phyloP scores from a whole-genome alignment of 2,888 invertebrate genomes.

The Prosapia bicincta region DNA sequence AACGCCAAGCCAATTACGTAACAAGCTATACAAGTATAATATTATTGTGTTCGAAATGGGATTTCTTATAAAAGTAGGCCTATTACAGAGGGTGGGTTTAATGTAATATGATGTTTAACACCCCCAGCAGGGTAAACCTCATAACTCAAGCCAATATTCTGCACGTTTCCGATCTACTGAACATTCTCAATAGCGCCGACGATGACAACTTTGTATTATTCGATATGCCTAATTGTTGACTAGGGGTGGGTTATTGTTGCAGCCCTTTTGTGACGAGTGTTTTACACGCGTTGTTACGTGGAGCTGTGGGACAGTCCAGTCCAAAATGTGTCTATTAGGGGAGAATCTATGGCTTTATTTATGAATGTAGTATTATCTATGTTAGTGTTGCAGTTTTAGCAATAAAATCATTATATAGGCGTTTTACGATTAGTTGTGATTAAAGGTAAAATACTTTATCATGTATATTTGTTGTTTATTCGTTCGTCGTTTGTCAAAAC shows the following conservation, averaged over 20 bases:
- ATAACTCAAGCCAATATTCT: not conserved
- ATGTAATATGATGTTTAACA: not conserved
- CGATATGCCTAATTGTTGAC: conserved; percentile 28
- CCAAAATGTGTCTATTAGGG: not conserved
- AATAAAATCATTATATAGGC: too few species aligned
- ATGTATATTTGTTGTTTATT: too few species aligned
- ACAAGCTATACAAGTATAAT: not conserved
- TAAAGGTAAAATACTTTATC: too few species aligned
- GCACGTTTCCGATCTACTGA: not conserved
- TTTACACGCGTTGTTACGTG: not conserved
- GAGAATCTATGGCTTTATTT: not conserved
- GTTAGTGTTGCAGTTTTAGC: too few species aligned
- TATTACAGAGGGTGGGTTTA: not conserved
- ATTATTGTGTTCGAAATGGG: not conserved
- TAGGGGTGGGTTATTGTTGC: not conserved
- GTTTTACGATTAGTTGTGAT: too few species aligned
- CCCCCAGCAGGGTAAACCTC: not conserved
- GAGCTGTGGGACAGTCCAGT: not conserved
- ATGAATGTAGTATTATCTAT: too few species aligned
- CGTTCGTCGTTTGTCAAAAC: too few species aligned
- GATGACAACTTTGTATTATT: conserved; percentile 22
- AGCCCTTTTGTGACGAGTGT: not conserved
- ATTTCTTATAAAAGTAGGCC: not conserved
- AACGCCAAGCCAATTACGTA: not conserved
- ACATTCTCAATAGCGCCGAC: not conserved